Evolutionary conservation across 2,888 invertebrate genomes (phyloP), one percentile per base, ranked within the genome.

Genomic region (Polydesmus complanatus): DNA sequence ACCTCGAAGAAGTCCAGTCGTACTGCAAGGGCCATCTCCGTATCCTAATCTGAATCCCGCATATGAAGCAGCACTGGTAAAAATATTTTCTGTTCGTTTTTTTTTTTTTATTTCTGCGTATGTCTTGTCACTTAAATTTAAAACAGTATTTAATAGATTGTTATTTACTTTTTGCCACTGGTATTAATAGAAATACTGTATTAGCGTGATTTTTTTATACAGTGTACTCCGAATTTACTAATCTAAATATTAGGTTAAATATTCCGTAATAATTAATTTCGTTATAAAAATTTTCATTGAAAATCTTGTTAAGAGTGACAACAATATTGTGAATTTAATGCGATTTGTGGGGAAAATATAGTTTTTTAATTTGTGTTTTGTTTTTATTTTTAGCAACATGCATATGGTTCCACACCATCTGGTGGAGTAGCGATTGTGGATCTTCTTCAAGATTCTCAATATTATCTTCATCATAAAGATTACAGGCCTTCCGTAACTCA

Each of bases 381-480:
- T 55, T 8, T 27, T n/a, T n/a, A n/a, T n/a, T n/a, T n/a, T n/a
- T n/a, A n/a, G n/a, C 60, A n/a, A 50, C 62, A 63, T 27, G 54
- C 62, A 1, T 63, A 65, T 27, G 54, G 56, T 19, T 61, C 64
- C 52, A 37, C 66, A 14, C 50, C 51, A 58, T 61, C 65, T 23
- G 60, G 63, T 52, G 64, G 66, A n/a, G 67, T 67, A 22, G 65
- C 65, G 19, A 68, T 68, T 49, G 67, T 67, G 27, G 68, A 68
- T 53, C 60, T 68, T 19, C 61, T 68, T 14, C 68, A 67, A 58
- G 65, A 67, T 63, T 66, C 64, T 3, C 64, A 64, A 22, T 64
- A 62, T 47, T 49, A 63, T n/a, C 63, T 63, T 22, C 65, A 64
- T 27, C 67, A 67, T n/a, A 67, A 68, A 53, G 67, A 68, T 11